Base-by-base conservation (phyloP, 2,888 invertebrate species). In the Macrophya alboannulata region DNA sequence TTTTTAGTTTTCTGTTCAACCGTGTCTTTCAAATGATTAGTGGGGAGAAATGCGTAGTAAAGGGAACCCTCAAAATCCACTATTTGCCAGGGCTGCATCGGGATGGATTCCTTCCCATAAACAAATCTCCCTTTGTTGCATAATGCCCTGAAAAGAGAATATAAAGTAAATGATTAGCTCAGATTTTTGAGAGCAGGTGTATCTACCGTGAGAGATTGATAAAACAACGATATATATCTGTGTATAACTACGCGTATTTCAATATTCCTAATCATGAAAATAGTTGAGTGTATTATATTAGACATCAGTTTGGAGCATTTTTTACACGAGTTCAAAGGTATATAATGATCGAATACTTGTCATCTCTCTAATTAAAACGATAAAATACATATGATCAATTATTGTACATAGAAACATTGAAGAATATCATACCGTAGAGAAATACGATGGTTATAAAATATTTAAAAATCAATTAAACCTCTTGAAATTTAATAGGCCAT, bases 41-140 rank as follows among this genome's bases (percentile, higher is more conserved):
- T 79, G 59, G 91, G 91, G 25, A 92, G 86, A 86, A 91, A 92
- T 55, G 92, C 91, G 79, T 91, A 91, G 88, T 91, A 92, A 25
- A 89, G 89, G 77, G 86, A 87, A 45, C 90, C 91, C 6, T 90
- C 90, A 15, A 92, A 88, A 84, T 92, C 91, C 81, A 92, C 90
- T 25, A 92, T 86, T 84, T 91, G 90, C 91, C 91, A 91, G 4
- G 90, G 90, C 84, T 90, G 89, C 91, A 91, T 91, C 43, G 87
- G 83, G 72, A 91, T 91, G 8, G 90, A 88, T 87, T 91, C 88
- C 86, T 90, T 88, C 48, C 90, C 90, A 84, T 90, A 91, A 59
- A 90, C 86, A 86, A 91, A 91, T 85, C 85, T 87, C 84, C 91
- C 90, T 74, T 89, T 88, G 59, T 87, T 12, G 51, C 84, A 40